Evolutionary conservation across 2,797 vertebrate species (phyloP).

Genomic region (Leucoraja ocellata): DNA sequence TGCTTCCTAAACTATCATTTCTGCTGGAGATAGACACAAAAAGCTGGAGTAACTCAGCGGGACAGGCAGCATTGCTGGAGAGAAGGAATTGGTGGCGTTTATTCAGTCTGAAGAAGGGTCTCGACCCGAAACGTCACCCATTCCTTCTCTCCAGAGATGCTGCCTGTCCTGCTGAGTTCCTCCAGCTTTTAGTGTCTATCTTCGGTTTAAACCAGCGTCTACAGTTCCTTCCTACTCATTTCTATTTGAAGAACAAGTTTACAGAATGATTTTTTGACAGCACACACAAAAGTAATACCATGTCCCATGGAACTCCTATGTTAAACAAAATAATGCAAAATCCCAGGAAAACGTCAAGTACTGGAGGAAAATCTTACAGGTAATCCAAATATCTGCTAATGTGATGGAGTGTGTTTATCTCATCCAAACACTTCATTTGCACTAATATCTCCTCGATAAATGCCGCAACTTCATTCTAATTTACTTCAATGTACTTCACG

Average conservation of each 20-base stretch:
- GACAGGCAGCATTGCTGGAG: no score
- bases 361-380: background rate
- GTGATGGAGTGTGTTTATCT: background rate
- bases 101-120: no score
- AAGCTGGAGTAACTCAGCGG: no score
- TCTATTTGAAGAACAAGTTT: background rate
- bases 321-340: background rate
- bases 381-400: background rate
- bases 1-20: background rate
- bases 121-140: no score
- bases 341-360: background rate
- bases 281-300: background rate
- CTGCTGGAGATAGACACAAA: background rate
- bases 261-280: background rate
- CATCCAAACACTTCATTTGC: background rate
- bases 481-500: background rate
- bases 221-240: background rate
- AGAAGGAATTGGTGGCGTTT: no score
- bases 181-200: no score
- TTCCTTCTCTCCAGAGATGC: no score
- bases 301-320: background rate
- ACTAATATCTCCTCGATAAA: background rate
- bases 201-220: no score
- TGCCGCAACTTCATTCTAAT: background rate
- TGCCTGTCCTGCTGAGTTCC: no score